Conservation (phyloP, 2,797 vertebrate genomes). For the Hirundo rustica region DNA sequence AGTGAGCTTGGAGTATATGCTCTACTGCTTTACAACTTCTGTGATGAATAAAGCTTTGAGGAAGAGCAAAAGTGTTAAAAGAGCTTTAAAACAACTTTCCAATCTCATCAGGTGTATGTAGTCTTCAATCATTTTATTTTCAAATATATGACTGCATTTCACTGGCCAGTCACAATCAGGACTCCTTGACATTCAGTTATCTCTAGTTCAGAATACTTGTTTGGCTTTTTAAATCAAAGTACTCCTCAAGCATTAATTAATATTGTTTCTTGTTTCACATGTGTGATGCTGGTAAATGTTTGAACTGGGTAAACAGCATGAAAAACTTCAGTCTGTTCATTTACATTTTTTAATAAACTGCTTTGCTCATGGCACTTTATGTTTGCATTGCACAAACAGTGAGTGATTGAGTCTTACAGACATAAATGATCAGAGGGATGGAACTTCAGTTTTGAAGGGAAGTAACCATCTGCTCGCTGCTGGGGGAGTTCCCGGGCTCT, state of each 20-base stretch:
- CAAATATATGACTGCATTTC: background rate
- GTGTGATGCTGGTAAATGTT: background rate
- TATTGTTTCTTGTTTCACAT: slow-evolving; percentile 19
- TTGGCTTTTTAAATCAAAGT: background rate
- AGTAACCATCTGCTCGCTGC: background rate
- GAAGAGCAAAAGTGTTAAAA: background rate
- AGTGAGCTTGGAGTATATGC: background rate
- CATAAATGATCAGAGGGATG: background rate
- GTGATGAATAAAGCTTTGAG: background rate
- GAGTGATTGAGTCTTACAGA: background rate
- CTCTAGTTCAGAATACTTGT: background rate
- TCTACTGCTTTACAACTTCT: background rate
- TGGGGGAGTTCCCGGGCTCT: background rate
- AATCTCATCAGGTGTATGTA: background rate
- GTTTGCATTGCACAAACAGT: background rate
- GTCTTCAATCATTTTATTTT: background rate
- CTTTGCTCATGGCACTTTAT: background rate
- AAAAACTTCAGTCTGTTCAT: background rate
- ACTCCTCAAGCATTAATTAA: background rate
- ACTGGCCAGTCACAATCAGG: background rate
- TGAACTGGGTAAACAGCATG: background rate
- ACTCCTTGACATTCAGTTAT: background rate
- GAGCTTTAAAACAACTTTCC: background rate
- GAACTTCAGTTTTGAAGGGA: background rate
- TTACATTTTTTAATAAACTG: slow-evolving; percentile 47